Conservation (phyloP, 2,797 vertebrate species). For the Myotis planiceps region DNA sequence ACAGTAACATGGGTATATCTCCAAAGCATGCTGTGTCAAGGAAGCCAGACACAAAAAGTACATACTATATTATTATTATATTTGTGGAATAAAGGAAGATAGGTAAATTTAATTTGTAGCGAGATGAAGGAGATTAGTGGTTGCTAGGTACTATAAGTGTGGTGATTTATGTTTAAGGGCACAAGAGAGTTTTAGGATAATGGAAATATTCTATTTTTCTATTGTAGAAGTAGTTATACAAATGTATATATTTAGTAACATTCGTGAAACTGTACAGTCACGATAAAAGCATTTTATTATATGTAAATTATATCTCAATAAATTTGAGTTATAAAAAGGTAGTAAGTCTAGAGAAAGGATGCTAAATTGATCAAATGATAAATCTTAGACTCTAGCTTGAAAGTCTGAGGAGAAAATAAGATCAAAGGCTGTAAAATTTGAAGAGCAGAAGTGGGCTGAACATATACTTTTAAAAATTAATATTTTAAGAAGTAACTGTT, state of each 20-base stretch:
- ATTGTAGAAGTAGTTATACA: not conserved
- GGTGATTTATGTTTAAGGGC: not conserved
- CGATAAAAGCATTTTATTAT: not conserved
- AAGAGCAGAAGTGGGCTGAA: not conserved
- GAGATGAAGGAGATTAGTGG: not conserved
- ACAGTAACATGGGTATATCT: not conserved
- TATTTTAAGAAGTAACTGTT: constrained; percentile 23
- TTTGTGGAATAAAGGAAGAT: not conserved
- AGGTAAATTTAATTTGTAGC: not conserved
- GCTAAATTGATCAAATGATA: not conserved
- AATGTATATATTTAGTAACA: not conserved
- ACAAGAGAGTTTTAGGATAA: not conserved
- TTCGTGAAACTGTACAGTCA: not conserved
- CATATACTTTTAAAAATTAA: not conserved
- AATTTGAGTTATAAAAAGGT: not conserved
- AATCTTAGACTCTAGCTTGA: not conserved
- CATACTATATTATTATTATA: not conserved
- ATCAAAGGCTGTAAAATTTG: not conserved
- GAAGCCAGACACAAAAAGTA: not conserved
- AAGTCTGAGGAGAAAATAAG: not conserved
- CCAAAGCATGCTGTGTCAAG: not conserved
- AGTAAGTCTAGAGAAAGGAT: not conserved
- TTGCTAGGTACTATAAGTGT: not conserved
- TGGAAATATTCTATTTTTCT: not conserved
- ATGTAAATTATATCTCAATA: not conserved